These are phyloP conservation scores for Pararge aegeria DNA, from an alignment of 1,140 invertebrate genomes.

Conservation along the genomic window DNA sequence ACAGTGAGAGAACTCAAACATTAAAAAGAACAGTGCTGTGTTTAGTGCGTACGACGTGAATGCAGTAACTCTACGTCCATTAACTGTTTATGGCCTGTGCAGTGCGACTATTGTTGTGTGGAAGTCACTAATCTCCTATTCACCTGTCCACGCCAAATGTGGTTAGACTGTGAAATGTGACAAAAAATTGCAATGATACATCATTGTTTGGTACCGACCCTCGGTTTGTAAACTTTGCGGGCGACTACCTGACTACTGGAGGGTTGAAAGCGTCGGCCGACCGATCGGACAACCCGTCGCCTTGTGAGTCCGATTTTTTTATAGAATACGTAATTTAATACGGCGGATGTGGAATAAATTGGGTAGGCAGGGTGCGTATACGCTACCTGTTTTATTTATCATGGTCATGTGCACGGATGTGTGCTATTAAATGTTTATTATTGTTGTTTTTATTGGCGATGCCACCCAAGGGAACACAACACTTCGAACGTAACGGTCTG, in stretches of 20 bases:
- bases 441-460: constrained; percentile 44
- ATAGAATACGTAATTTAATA: constrained; percentile 67
- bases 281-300: constrained; percentile 54
- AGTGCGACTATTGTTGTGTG: constrained; percentile 65
- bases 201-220: constrained; percentile 50
- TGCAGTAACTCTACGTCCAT: constrained; percentile 50
- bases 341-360: constrained; percentile 75
- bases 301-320: constrained; percentile 68
- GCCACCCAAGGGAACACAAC: constrained; percentile 35
- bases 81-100: constrained; percentile 70
- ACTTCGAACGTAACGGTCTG: constrained; percentile 48
- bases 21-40: constrained; percentile 35
- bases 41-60: constrained; percentile 37
- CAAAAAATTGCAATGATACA: constrained; percentile 72
- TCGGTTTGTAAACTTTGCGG: constrained; percentile 69
- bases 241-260: constrained; percentile 67
- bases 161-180: constrained; percentile 75
- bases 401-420: constrained; percentile 48
- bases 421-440: constrained; percentile 31
- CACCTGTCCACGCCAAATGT: constrained; percentile 65
- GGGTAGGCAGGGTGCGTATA: constrained; percentile 68
- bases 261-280: constrained; percentile 50
- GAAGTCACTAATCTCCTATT: constrained; percentile 68
- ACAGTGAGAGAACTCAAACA: constrained; percentile 56
- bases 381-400: constrained; percentile 71